Base-by-base conservation (phyloP, 2,888 invertebrate species). In the Papilio protenor region DNA sequence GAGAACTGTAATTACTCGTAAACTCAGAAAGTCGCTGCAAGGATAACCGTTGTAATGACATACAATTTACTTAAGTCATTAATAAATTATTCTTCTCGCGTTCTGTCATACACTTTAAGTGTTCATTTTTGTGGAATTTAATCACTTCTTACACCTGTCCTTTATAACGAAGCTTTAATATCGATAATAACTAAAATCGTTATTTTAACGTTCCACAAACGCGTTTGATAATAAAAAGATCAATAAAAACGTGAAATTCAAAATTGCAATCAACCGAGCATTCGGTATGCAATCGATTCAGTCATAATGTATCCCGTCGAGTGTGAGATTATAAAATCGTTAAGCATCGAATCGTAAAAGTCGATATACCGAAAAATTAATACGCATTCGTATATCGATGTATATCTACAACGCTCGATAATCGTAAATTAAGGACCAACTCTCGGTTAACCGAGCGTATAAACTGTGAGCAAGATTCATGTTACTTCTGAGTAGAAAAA, bases 401-500 rank as follows among this genome's bases (percentile, higher is more conserved):
- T 87, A 85, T 88, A 89, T 92, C 90, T 92, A 92, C 88, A 91
- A 91, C 89, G 83, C 84, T 85, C 91, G 89, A 92, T 92, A 91
- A 92, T 92, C 93, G 89, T 93, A 94, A 94, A 94, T 93, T 92
- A 91, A 89, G 87, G 86, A 80, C 88, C 88, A 85, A 88, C 87
- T 87, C 86, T 85, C 86, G 89, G 87, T 91, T 87, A 92, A 94
- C 92, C 86, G 92, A 91, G 92, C 92, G 92, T 93, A 90, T 92
- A 94, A 94, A 92, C 92, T 91, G 91, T 89, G 88, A 88, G 87
- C 88, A 90, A 90, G 91, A 93, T 92, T 93, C 93, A 91, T 91
- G 91, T 93, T 93, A 91, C 92, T 90, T 83, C 86, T 82, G 89
- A 91, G 90, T 88, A 84, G 84, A 88, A 91, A 91, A 89, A 88